Base-by-base conservation (phyloP, 2,888 invertebrate species). In the Minunthozetes semirufus region DNA sequence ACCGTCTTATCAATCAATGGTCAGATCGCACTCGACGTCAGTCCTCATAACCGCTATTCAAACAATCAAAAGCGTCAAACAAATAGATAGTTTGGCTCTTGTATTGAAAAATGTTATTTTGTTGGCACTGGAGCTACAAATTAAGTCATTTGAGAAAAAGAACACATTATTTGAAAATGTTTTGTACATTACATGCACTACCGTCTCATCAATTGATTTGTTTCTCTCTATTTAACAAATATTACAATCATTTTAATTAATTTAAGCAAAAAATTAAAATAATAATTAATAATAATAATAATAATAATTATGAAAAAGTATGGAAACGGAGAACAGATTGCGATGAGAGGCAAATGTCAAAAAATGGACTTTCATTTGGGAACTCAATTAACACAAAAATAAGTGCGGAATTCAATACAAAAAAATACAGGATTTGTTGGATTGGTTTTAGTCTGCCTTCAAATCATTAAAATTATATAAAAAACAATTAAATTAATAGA, bases 101-200 rank as follows among this genome's bases (percentile, higher is more conserved):
- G 68, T 68, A 61, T 61, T 61, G 61, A 61, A 68, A 68, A 66
- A 66, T 66, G 66, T 66, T 66, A 68, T 42, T 59, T 63, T 68
- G 68, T 68, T 68, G 68, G 68, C 68, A 68, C 68, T 68, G 68
- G 25, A 42, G 63, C 68, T 68, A 68, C 68, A 68, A 68, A 68
- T 68, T 68, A 68, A 68, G 68, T 68, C 68, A 68, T 68, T n/a
- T 68, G 63, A 63, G 63, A 63, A 56, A 56, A 42, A 42, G 68
- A 68, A 68, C 68, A 68, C 68, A 68, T 68, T 68, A 42, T 68
- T 68, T 38, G 15, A 19, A 19, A 42, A 33, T 17, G 42, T 68
- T 61, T 68, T 68, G 68, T 68, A 68, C 68, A 68, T 68, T 42
- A 68, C 68, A 68, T 68, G 68, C 68, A 19, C 68, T 42, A 42